phyloP scores from a whole-genome alignment of 2,888 invertebrate species.

The Nymphalis urticae region DNA sequence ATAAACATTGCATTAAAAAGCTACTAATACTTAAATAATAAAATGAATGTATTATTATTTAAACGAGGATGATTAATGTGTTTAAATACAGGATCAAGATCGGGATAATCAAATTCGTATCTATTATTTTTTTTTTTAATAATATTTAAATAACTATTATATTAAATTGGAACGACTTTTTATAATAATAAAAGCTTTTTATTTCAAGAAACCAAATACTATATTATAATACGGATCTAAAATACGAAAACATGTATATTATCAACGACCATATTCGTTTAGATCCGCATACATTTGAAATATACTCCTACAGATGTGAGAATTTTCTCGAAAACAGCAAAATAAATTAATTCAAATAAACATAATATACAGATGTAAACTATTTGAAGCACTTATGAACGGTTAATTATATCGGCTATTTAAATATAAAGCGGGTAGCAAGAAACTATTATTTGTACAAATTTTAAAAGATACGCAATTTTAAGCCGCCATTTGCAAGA shows the following conservation, averaged over 20 bases:
- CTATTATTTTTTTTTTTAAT: too few relatives aligned
- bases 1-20: not conserved
- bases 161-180: too few relatives aligned
- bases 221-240: conserved; percentile 6
- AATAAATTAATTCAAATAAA: conserved; percentile 5
- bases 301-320: not conserved
- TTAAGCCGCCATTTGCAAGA: not conserved
- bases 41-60: too few relatives aligned
- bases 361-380: not conserved
- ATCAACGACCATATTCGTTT: conserved; percentile 13
- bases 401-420: too few relatives aligned
- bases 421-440: too few relatives aligned
- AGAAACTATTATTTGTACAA: too few relatives aligned
- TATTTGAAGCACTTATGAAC: not conserved
- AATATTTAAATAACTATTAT: too few relatives aligned
- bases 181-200: not conserved
- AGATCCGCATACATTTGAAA: conserved; percentile 24
- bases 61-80: too few relatives aligned
- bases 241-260: conserved; percentile 8
- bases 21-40: too few relatives aligned
- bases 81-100: too few relatives aligned
- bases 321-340: not conserved
- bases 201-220: not conserved
- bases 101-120: too few relatives aligned
- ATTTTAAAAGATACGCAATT: not conserved